Base-by-base conservation (phyloP, 2,888 invertebrate species). In the Tortrix viridana region DNA sequence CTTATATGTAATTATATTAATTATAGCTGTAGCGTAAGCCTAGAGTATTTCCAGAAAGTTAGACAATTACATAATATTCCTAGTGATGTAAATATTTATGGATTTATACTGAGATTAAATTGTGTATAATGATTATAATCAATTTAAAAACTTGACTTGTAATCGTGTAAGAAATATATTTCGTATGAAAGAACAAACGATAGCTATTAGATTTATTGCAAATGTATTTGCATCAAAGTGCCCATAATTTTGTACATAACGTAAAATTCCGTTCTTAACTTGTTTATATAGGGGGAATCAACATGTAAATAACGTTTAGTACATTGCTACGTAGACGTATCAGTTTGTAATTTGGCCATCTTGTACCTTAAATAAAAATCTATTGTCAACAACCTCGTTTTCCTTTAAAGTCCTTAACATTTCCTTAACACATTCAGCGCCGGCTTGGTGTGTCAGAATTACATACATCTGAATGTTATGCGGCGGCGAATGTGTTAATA, bases 201-300 rank as follows among this genome's bases (percentile, higher is more conserved):
- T 67, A 67, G 66, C 55, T 49, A 66, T 69, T 65, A 66, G 54
- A 57, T 68, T 68, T 65, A 72, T 72, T 78, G 86, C 84, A 80
- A 81, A 80, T 75, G 65, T 67, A 68, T 82, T 84, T 79, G 85
- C 82, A 80, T 73, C 71, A 74, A 85, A 80, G 90, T 84, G 85
- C 80, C 84, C 86, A 84, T 80, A 82, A 73, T 68, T 61, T 67
- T 75, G 72, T 74, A 73, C 41, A 74, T 71, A 74, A 62, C 56
- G 60, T 69, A 50, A 63, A 22, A 71, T 68, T 69, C 50, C 70
- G 71, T 69, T 69, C 67, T 69, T 67, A 67, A 65, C 65, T 68
- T 70, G 66, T 71, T 71, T 70, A 44, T 44, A 48, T 41, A 65
- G 65, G 65, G 67, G 67, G 71, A 74, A 72, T 73, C 60, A 58